Percentiles rank a stretch among this genome's conserved stretches.
Conservation (phyloP, 2,888 invertebrate genomes). For the Thecocarcelia acutangulata region DNA sequence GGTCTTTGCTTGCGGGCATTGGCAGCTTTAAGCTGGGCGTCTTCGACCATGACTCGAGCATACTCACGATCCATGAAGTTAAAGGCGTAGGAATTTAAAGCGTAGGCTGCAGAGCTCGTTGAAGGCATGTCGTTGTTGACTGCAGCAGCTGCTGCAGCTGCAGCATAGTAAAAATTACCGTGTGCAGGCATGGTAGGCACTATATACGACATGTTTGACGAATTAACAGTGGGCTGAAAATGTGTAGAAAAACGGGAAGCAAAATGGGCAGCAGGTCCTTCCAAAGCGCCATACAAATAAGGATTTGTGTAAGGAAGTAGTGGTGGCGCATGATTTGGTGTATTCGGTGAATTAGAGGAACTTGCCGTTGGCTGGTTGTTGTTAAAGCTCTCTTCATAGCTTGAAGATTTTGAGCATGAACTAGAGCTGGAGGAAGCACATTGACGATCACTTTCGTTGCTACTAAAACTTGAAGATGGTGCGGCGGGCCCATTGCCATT, state of each 20-base stretch:
- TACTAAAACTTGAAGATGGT: conserved; percentile 53
- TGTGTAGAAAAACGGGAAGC: conserved; percentile 45
- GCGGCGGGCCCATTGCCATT: conserved; percentile 21
- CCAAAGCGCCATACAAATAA: conserved; percentile 47
- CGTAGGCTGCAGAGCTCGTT: conserved; percentile 72
- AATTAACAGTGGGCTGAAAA: conserved; percentile 13
- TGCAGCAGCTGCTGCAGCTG: conserved; percentile 70
- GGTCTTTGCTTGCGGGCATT: conserved; percentile 90
- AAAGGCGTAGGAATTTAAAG: conserved; percentile 78
- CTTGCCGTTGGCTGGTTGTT: conserved; percentile 69
- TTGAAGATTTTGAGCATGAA: conserved; percentile 70
- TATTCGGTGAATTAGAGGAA: neutral
- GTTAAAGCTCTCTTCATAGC: conserved; percentile 74
- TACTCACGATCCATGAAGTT: conserved; percentile 87
- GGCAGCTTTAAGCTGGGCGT: conserved; percentile 86
- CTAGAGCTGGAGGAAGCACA: conserved; percentile 73
- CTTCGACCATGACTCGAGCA: conserved; percentile 86
- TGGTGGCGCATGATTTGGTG: neutral
- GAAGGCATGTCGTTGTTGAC: conserved; percentile 49
- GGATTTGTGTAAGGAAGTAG: conserved; percentile 36
- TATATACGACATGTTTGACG: conserved; percentile 33
- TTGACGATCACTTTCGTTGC: conserved; percentile 74
- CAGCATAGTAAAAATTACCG: conserved; percentile 69
- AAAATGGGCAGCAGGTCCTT: conserved; percentile 37
- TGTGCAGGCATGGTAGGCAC: conserved; percentile 67